Evolutionary conservation across 2,797 vertebrate species (phyloP), one percentile per base, ranked within the genome.

Genomic region (Esox lucius): DNA sequence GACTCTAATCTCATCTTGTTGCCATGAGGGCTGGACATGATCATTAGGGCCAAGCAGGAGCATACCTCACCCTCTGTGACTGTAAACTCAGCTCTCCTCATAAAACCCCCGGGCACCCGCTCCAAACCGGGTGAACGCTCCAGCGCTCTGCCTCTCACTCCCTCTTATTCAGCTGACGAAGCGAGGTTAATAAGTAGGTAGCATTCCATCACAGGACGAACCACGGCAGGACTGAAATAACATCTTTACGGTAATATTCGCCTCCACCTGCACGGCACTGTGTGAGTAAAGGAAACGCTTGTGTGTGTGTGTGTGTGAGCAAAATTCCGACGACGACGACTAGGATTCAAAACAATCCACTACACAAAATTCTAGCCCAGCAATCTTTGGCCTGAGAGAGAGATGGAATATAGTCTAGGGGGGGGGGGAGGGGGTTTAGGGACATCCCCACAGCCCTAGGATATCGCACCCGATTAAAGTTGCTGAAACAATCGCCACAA

Each of bases 1-100:
- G 39, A 78, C 5, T 51, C 13, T 61, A 59, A 78, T 73, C 35
- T 76, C 33, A 69, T 71, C 65, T 72, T 35, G 61, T 74, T 70
- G 13, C 28, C 22, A 66, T 68, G 49, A 68, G 62, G 74, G 61
- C 71, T 62, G 61, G 66, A 80, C 48, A 62, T 31, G 33, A 72
- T 68, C 28, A 26, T 73, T 53, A 49, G 82, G 31, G 76, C 72
- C 49, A 26, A 8, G 17, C 74, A 0, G 4, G 12, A 28, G 15
- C 17, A 59, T 22, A 59, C 51, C 66, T 49, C 51, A 73, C 24
- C 70, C 16, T 49, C 72, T 7, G 66, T 33, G 72, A 11, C 68
- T 7, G 9, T 65, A 71, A 76, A 71, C 35, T 67, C 59, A 66
- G 42, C 56, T 1, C 31, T 61, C 51, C 42, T 70, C 28, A 35